Conservation (phyloP, 2,888 invertebrate species). For the Tenthredo distinguenda region DNA sequence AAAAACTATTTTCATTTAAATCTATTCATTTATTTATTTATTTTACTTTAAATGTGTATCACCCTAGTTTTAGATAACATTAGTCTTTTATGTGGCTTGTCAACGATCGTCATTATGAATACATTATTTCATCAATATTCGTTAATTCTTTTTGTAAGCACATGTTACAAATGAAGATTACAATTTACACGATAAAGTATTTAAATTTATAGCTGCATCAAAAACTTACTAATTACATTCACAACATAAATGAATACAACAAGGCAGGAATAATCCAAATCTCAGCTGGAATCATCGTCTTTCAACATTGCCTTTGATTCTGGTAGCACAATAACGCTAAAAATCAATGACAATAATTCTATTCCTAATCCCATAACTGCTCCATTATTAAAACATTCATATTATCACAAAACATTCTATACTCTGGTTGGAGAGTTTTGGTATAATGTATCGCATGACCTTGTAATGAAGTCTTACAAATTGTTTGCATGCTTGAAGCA, state of each 20-base stretch:
- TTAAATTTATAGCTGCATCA: conserved; percentile 55
- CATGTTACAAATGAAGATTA: conserved; percentile 32
- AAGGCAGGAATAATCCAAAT: conserved; percentile 60
- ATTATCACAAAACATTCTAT: conserved; percentile 70
- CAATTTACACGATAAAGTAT: conserved; percentile 14
- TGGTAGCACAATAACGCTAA: background rate
- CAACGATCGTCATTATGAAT: conserved; percentile 30
- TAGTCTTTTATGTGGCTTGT: conserved; percentile 44
- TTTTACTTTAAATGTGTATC: conserved; percentile 30
- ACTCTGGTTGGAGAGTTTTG: conserved; percentile 58
- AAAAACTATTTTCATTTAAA: conserved; percentile 53
- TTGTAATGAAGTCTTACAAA: conserved; percentile 68
- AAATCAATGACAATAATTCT: conserved; percentile 19
- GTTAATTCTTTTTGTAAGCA: conserved; percentile 5
- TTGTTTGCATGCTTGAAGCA: conserved; percentile 60
- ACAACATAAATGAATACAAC: conserved; percentile 58
- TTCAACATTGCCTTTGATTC: conserved; percentile 54
- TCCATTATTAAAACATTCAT: conserved; percentile 61
- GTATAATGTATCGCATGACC: conserved; percentile 64
- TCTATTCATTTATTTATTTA: conserved; percentile 35
- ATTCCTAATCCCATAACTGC: conserved; percentile 62
- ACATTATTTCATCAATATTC: conserved; percentile 21
- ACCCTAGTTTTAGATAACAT: conserved; percentile 33
- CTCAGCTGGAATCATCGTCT: conserved; percentile 54
- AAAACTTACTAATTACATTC: conserved; percentile 58